Conservation (phyloP, 2,113 vertebrate genomes). For the Pseudopipra pipra region DNA sequence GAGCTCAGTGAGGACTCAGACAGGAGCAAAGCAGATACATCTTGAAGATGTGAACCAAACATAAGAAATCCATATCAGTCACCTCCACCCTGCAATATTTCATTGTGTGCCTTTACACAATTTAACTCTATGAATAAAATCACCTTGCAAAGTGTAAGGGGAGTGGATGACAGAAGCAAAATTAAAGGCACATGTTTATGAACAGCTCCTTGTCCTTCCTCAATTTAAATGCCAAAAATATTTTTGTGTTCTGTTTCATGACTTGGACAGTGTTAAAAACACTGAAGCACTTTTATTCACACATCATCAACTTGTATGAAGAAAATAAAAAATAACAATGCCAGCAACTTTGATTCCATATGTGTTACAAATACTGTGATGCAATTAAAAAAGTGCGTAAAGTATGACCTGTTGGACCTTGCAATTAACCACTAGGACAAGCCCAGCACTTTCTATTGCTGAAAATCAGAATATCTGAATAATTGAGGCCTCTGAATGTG, state of each 20-base stretch:
- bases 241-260: slow-evolving; percentile 41
- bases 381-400: background rate
- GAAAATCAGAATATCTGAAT: background rate
- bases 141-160: background rate
- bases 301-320: slow-evolving; percentile 22
- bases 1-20: background rate
- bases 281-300: slow-evolving; percentile 35
- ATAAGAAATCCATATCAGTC: background rate
- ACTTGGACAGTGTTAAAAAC: slow-evolving; percentile 39
- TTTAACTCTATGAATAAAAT: background rate
- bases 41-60: background rate
- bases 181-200: slow-evolving; percentile 26
- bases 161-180: slow-evolving; percentile 12
- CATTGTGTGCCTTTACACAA: background rate
- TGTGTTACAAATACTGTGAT: background rate
- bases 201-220: background rate
- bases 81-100: background rate
- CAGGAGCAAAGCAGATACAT: background rate
- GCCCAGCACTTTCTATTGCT: background rate
- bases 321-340: background rate
- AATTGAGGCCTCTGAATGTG: background rate
- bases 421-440: background rate
- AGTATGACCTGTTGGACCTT: background rate
- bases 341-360: background rate
- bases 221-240: slow-evolving; percentile 19